Conservation (phyloP, 53 echinoderm and acorn worm genomes). For the Apostichopus leukothele region DNA sequence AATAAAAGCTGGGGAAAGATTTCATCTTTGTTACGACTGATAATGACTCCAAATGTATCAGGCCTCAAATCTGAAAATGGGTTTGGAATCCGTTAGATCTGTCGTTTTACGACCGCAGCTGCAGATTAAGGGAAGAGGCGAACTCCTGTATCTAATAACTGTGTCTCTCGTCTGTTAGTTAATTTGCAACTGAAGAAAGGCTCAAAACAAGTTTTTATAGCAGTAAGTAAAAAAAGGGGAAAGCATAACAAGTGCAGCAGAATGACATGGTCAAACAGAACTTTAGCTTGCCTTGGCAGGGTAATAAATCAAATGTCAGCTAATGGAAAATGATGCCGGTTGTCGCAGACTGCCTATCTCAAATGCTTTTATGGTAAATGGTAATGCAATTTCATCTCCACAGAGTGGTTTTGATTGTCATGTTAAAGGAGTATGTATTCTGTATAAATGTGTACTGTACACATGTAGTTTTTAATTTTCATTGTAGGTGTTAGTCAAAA, state of each 20-base stretch:
- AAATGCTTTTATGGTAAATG: slow-evolving; percentile 14
- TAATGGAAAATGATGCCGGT: slow-evolving; percentile 6
- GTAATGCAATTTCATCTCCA: slow-evolving; percentile 7
- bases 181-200: slow-evolving; percentile 1
- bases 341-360: background rate
- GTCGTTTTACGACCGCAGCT: slow-evolving; percentile 7
- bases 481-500: too few species aligned
- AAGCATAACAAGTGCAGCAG: background rate
- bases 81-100: background rate
- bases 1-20: background rate
- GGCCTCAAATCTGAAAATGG: background rate
- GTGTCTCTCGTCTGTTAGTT: slow-evolving; percentile 7
- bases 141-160: background rate
- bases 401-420: slow-evolving; percentile 14
- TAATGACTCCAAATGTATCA: background rate
- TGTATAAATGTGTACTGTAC: too few species aligned
- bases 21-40: background rate
- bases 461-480: too few species aligned
- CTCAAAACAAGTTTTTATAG: slow-evolving; percentile 1
- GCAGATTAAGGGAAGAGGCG: background rate
- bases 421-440: background rate
- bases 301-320: slow-evolving; percentile 10
- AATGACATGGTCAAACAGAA: slow-evolving; percentile 10
- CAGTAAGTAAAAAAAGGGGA: background rate
- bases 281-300: slow-evolving; percentile 3